A percentile compares a stretch with the other conserved stretches of the same genome.
These are phyloP conservation scores for Kuschelorhynchus macadamiae DNA, from an alignment of 2,888 invertebrate genomes.

Conservation along the genomic window DNA sequence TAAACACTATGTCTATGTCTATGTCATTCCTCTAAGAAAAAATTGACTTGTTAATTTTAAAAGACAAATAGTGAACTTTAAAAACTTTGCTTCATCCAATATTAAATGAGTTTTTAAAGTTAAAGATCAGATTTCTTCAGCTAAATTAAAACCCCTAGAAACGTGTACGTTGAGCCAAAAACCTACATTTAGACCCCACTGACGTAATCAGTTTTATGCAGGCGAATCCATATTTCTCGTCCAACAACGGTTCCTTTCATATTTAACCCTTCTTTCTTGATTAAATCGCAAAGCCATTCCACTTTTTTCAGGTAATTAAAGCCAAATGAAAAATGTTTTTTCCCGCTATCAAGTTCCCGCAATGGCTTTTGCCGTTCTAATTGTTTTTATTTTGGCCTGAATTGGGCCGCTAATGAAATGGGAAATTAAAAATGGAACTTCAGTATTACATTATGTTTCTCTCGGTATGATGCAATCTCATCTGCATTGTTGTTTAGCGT, in stretches of 20 bases:
- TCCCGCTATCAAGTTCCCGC: constrained; percentile 26
- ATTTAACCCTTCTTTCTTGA: constrained; percentile 28
- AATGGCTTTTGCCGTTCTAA: constrained; percentile 21
- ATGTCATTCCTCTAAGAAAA: no score
- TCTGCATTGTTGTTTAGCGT: no score
- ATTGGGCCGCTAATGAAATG: constrained; percentile 17
- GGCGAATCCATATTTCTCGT: constrained; percentile 3
- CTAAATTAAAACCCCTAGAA: no score
- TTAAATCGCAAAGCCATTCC: constrained; percentile 23
- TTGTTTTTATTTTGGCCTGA: constrained; percentile 19
- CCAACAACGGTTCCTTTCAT: constrained; percentile 1
- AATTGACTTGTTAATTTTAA: no score
- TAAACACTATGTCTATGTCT: no score
- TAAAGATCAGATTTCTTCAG: no score
- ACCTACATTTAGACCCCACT: no score
- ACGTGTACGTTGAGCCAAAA: no score
- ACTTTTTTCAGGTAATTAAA: constrained; percentile 34
- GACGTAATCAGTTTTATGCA: background rate
- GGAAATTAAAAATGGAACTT: constrained; percentile 20
- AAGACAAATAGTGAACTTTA: no score
- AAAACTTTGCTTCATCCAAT: no score
- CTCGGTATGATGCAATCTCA: no score
- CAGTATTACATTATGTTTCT: constrained; percentile 6
- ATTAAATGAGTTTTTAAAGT: no score
- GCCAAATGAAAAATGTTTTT: constrained; percentile 36